These are phyloP conservation scores for Leptopilina syphax DNA, from an alignment of 2,888 invertebrate species.

Conservation along the genomic window DNA sequence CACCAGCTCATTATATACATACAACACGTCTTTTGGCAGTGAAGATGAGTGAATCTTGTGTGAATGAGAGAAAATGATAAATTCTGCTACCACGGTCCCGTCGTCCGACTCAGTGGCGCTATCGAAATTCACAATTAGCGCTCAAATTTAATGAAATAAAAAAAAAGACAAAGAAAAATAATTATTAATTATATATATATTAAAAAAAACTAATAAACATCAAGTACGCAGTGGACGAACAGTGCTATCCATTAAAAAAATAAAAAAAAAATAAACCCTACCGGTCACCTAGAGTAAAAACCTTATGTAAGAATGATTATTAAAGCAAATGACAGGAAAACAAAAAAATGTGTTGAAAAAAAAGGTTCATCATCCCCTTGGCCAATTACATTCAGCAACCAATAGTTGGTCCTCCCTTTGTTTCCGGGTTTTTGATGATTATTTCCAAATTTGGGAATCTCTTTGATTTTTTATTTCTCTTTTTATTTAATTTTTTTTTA, in stretches of 20 bases:
- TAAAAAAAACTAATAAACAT: constrained; percentile 31
- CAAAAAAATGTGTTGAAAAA: constrained; percentile 3
- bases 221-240: constrained; percentile 48
- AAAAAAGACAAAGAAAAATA: background rate
- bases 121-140: constrained; percentile 47
- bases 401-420: constrained; percentile 11
- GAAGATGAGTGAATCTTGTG: constrained; percentile 50
- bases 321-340: background rate
- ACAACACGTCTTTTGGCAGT: constrained; percentile 56
- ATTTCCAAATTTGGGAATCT: too few species aligned
- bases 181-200: background rate
- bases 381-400: constrained; percentile 36
- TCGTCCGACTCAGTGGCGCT: constrained; percentile 74
- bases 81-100: constrained; percentile 68
- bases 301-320: constrained; percentile 9
- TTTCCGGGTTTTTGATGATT: too few species aligned
- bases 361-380: constrained; percentile 29
- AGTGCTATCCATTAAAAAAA: constrained; percentile 46
- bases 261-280: constrained; percentile 1
- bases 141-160: background rate
- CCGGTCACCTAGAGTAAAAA: constrained; percentile 33
- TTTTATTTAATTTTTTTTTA: too few species aligned
- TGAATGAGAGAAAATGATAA: constrained; percentile 55
- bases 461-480: too few species aligned
- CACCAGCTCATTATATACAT: constrained; percentile 54